Evolutionary conservation across 2,113 vertebrate species (phyloP), one percentile per base, ranked within the genome.

Genomic region (Corvus moneduloides): DNA sequence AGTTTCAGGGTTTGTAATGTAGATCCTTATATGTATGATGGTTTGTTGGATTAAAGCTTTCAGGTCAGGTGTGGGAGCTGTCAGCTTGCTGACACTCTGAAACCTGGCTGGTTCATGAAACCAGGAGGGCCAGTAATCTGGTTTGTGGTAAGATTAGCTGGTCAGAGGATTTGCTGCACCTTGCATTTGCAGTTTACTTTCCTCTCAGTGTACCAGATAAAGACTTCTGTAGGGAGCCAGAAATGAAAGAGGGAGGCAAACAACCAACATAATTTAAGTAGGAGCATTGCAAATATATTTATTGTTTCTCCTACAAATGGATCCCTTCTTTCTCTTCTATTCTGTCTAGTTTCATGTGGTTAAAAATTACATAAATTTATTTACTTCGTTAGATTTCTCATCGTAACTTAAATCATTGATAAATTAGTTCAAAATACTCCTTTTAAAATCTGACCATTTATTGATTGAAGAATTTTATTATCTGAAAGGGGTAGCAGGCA

Each of bases 61-160:
- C 74, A 71, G 30, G 11, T 27, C 0, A 1, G 48, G 16, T 6
- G 3, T 39, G 17, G 43, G 37, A 39, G 8, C 39, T 3, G 3
- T 84, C 48, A 44, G 18, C 54, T 84, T 61, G 46, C 82, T 85
- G 91, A 20, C 44, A 10, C 24, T 1, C 1, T 51, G 64, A 55
- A 69, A 39, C 17, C 49, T 35, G 66, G 16, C 52, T 81, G 6
- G 21, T 32, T 46, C 64, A 35, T n/a, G 35, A 49, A 85, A 46
- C 39, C 33, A 78, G 87, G 62, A 82, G 58, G 28, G 23, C 9
- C 26, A 8, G 33, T 49, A 55, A 27, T 49, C 28, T 1, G 3
- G 44, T 6, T 2, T 39, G 32, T 27, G 35, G 33, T 43, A 11
- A 63, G 33, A 27, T 63, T 16, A 52, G 43, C 39, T 91, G 77